Evolutionary conservation across 2,888 invertebrate genomes (phyloP), one percentile per base, ranked within the genome.

Genomic region (Dynastes hyllus): DNA sequence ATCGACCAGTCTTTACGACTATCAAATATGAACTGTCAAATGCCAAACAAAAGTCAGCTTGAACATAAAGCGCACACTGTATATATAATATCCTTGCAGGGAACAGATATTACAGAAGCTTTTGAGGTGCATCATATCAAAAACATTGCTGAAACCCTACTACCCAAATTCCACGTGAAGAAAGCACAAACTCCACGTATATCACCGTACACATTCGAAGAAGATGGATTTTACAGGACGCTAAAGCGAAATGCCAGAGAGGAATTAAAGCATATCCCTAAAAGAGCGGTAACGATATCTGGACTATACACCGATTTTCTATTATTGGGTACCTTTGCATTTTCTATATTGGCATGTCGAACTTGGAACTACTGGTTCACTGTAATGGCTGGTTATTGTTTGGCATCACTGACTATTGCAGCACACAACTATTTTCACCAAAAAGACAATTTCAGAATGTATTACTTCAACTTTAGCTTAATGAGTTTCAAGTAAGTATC

Each of bases 31-130:
- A 22, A 22, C 22, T 22, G 22, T 22, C 22, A 22, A 22, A 22
- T 22, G 22, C 22, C 22, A 22, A 22, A 22, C 22, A 22, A 22
- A 22, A 22, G 22, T 22, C 0, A 22, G 22, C 22, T 22, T 22
- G 22, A 22, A 22, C 22, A 22, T 22, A 22, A 22, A 22, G 0
- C 22, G 22, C 22, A 22, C 22, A 22, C 22, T 22, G 22, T 22
- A 22, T 11, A 45, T 8, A 11, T 45, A 45, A 8, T 45, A 8
- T 45, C 11, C 45, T 82, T 82, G 65, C 91, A 94, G 91, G 95
- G 95, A 0, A 94, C 93, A 0, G 95, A 96, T 84, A 94, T 96
- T 79, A 95, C 95, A 0, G 95, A 96, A 89, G 92, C 93, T 5
- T 96, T 95, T 84, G 94, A 95, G 90, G 88, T 91, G 0, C 94